Evolutionary conservation across 2,797 vertebrate species (phyloP).

Genomic region (Manis crassicaudata): DNA sequence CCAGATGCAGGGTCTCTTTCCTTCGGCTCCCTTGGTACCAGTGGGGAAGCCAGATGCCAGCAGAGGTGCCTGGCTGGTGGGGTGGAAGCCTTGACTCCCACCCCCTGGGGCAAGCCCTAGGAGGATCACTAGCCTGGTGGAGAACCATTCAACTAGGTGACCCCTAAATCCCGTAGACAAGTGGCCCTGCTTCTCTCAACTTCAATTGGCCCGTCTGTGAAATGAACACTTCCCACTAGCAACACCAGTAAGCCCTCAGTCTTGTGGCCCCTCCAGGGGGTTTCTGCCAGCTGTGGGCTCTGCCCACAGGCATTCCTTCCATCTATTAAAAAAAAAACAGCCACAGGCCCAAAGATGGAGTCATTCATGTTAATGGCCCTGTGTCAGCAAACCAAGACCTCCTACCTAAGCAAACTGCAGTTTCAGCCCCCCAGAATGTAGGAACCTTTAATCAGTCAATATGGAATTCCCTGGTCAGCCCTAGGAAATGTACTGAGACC

Average conservation of each 20-base stretch:
- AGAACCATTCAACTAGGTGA: background rate
- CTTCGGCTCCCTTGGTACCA: background rate
- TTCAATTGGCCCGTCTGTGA: background rate
- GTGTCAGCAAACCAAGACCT: too few species aligned
- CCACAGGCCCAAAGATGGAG: too few species aligned
- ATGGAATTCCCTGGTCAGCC: too few species aligned
- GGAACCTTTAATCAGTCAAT: too few species aligned
- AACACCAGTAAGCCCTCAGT: background rate
- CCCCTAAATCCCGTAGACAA: background rate
- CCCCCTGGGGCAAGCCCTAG: background rate
- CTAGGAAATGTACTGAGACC: too few species aligned
- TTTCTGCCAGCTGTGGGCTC: background rate
- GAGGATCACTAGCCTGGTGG: background rate
- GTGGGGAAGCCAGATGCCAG: background rate
- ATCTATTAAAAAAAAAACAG: too few species aligned
- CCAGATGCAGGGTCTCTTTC: background rate
- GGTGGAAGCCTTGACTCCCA: background rate
- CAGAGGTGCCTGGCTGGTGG: background rate
- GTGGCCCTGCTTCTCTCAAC: background rate
- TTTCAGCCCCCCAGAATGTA: too few species aligned
- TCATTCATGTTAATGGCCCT: too few species aligned
- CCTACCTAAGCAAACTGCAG: too few species aligned
- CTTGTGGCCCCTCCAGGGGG: fast-evolving
- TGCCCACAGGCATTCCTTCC: background rate
- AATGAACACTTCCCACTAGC: background rate